These are phyloP conservation scores for Corythucha ciliata DNA, from an alignment of 2,888 invertebrate genomes.

Conservation along the genomic window DNA sequence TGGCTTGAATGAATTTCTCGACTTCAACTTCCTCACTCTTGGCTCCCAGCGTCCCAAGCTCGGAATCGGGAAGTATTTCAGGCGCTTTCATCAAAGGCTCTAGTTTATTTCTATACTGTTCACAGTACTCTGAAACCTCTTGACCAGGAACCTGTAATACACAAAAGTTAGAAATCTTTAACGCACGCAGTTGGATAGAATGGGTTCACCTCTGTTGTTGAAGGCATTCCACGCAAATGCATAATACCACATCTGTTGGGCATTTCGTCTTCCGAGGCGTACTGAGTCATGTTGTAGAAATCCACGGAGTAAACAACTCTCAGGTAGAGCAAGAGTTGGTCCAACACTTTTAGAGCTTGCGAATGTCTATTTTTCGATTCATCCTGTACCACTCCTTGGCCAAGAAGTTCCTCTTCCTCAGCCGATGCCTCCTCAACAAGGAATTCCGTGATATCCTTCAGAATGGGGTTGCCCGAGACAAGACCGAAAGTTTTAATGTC, in stretches of 20 bases:
- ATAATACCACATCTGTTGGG: conserved; percentile 97
- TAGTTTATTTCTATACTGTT: conserved; percentile 84
- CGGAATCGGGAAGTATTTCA: conserved; percentile 60
- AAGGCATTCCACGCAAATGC: conserved; percentile 86
- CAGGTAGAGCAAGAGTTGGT: conserved; percentile 81
- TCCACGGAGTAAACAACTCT: conserved; percentile 97
- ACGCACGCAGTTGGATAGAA: not conserved
- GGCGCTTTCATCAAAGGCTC: conserved; percentile 75
- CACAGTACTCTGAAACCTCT: conserved; percentile 64
- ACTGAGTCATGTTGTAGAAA: conserved; percentile 98
- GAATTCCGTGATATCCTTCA: conserved; percentile 95
- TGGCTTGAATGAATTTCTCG: conserved; percentile 89
- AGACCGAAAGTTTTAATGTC: conserved; percentile 54
- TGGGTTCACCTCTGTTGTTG: conserved; percentile 40
- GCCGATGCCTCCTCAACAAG: conserved; percentile 96
- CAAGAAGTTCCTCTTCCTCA: conserved; percentile 90
- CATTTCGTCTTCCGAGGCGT: conserved; percentile 99
- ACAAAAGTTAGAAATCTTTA: not conserved
- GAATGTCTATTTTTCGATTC: conserved; percentile 33
- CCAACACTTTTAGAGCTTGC: conserved; percentile 42
- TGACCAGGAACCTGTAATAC: conserved; percentile 51
- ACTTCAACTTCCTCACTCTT: conserved; percentile 69
- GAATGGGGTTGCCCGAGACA: conserved; percentile 79
- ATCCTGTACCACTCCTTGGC: conserved; percentile 47
- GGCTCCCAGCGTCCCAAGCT: conserved; percentile 71